Conservation (phyloP, 2,113 vertebrate species). For the Scytalopus superciliaris region DNA sequence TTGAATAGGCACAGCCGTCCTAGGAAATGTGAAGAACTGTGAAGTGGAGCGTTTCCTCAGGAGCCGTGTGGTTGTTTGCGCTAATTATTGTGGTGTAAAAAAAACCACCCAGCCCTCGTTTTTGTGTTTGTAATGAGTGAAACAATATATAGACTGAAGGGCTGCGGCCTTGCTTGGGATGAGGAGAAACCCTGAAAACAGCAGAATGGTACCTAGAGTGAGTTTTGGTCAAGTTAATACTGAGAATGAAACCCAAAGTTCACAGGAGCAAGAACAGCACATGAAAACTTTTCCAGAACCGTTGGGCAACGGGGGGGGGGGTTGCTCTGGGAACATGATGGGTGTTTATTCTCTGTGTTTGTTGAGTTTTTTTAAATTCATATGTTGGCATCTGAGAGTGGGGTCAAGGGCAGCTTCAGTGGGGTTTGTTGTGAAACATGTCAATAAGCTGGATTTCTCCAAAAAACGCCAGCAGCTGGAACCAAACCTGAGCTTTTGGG, state of each 20-base stretch:
- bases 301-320: neutral
- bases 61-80: neutral
- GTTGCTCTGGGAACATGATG: neutral
- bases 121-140: neutral
- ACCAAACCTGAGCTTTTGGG: constrained; percentile 37
- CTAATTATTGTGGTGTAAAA: neutral
- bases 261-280: neutral
- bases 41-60: neutral
- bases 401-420: constrained; percentile 17
- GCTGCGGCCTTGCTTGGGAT: neutral
- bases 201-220: neutral
- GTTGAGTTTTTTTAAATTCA: neutral
- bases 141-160: neutral
- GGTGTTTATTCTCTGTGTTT: neutral
- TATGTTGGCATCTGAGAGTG: neutral
- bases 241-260: neutral
- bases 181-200: neutral
- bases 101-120: neutral
- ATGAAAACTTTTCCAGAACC: neutral
- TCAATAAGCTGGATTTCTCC: neutral
- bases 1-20: neutral
- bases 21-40: neutral
- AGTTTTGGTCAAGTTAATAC: neutral
- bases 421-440: constrained; percentile 40
- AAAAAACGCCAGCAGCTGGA: constrained; percentile 6